Conservation (phyloP, 2,888 invertebrate species). For the Acrobasis repandana region DNA sequence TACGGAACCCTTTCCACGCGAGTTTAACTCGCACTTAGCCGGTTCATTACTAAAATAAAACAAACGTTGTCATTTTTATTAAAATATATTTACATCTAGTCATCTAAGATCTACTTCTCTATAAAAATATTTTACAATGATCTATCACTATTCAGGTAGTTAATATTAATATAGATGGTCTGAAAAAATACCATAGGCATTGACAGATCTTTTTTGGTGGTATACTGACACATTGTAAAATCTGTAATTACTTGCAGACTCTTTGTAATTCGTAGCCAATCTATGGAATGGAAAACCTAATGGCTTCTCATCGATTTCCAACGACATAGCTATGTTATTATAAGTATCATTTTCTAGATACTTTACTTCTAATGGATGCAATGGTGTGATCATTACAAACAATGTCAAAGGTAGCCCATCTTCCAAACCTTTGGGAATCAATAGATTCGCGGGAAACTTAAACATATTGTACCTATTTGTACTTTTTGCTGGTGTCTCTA, state of each 20-base stretch:
- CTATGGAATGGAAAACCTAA: constrained; percentile 75
- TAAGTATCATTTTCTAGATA: constrained; percentile 31
- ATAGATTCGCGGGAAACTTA: constrained; percentile 64
- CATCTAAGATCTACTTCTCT: not conserved
- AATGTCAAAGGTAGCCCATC: constrained; percentile 64
- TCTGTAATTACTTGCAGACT: constrained; percentile 55
- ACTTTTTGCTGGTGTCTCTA: constrained; percentile 38
- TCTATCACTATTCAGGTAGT: not conserved
- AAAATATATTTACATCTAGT: not conserved
- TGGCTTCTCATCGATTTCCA: constrained; percentile 56
- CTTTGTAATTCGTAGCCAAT: constrained; percentile 43
- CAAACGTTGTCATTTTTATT: not conserved
- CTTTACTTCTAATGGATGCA: constrained; percentile 40
- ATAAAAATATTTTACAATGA: not conserved
- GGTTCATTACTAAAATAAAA: no score
- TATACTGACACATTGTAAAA: constrained; percentile 65
- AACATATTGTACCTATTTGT: constrained; percentile 55
- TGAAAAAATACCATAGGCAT: constrained; percentile 54
- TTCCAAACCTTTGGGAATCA: constrained; percentile 63
- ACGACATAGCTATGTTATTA: constrained; percentile 3
- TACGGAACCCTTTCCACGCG: no score
- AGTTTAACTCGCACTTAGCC: no score
- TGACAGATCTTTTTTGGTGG: constrained; percentile 49
- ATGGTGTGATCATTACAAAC: constrained; percentile 62
- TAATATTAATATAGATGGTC: constrained; percentile 50